phyloP scores from a whole-genome alignment of 2,888 invertebrate genomes.

The Meteorus cinctellus region DNA sequence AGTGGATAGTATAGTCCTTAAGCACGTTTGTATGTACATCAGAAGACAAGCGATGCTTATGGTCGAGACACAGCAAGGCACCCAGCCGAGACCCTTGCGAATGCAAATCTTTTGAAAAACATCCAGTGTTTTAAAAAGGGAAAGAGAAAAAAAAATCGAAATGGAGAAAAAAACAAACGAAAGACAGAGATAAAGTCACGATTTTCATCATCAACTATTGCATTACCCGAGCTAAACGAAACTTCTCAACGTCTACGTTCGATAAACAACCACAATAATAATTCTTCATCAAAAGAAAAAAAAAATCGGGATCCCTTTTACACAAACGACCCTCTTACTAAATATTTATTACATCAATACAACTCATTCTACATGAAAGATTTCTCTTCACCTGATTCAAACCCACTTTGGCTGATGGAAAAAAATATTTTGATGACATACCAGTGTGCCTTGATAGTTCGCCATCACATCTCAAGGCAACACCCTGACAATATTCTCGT shows the following conservation, averaged over 20 bases:
- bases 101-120: conserved; percentile 8
- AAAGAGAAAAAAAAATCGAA: not conserved
- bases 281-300: no score
- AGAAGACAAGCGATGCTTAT: conserved; percentile 4
- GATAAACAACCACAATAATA: no score
- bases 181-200: not conserved
- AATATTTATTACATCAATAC: no score
- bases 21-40: conserved; percentile 29
- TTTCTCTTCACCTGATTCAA: not conserved
- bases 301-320: no score
- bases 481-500: not conserved
- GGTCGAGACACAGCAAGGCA: not conserved
- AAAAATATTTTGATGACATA: not conserved
- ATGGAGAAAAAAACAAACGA: not conserved
- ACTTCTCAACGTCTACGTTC: no score
- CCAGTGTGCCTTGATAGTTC: not conserved
- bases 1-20: conserved; percentile 13
- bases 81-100: conserved; percentile 8
- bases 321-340: no score
- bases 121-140: not conserved
- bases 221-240: no score
- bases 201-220: no score
- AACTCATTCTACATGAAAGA: no score
- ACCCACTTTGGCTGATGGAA: not conserved
- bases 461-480: not conserved